phyloP scores from a whole-genome alignment of 2,888 invertebrate genomes.

The Drosophila pseudotakahashii region DNA sequence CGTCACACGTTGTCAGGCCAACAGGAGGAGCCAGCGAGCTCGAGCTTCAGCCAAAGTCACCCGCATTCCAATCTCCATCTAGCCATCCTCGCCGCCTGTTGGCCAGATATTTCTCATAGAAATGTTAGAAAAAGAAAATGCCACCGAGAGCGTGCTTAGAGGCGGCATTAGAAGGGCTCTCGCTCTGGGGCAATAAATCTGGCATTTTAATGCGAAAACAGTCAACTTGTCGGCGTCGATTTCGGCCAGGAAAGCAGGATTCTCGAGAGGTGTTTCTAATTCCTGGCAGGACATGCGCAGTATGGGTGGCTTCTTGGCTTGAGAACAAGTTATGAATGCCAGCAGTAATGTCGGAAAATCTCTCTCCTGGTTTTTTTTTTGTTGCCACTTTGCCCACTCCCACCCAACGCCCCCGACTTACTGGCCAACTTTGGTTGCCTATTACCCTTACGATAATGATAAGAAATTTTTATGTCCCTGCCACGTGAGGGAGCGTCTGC shows the following conservation, averaged over 20 bases:
- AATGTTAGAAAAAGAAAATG: slow-evolving; percentile 80
- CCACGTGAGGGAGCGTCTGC: slow-evolving; percentile 33
- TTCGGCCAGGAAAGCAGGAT: slow-evolving; percentile 77
- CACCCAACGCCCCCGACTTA: slow-evolving; percentile 63
- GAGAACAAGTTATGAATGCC: slow-evolving; percentile 27
- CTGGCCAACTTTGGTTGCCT: slow-evolving; percentile 80
- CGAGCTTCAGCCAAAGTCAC: slow-evolving; percentile 1
- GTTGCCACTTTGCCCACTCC: slow-evolving; percentile 19
- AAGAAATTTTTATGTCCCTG: slow-evolving; percentile 79
- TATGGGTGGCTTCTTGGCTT: neutral
- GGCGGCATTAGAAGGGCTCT: slow-evolving; percentile 16
- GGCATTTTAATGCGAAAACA: slow-evolving; percentile 83
- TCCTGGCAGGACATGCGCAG: slow-evolving; percentile 59
- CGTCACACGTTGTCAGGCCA: slow-evolving; percentile 82
- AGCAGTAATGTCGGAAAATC: slow-evolving; percentile 29
- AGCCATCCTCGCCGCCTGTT: slow-evolving; percentile 77
- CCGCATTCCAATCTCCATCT: slow-evolving; percentile 69
- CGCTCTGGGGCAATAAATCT: slow-evolving; percentile 73
- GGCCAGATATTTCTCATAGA: slow-evolving; percentile 83
- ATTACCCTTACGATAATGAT: slow-evolving; percentile 83
- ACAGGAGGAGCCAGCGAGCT: slow-evolving; percentile 47
- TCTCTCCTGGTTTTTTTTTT: slow-evolving; percentile 13
- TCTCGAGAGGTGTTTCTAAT: neutral
- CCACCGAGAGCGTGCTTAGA: slow-evolving; percentile 66
- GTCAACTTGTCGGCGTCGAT: slow-evolving; percentile 83